phyloP scores from a whole-genome alignment of 2,888 invertebrate species.

The Macropis europaea region DNA sequence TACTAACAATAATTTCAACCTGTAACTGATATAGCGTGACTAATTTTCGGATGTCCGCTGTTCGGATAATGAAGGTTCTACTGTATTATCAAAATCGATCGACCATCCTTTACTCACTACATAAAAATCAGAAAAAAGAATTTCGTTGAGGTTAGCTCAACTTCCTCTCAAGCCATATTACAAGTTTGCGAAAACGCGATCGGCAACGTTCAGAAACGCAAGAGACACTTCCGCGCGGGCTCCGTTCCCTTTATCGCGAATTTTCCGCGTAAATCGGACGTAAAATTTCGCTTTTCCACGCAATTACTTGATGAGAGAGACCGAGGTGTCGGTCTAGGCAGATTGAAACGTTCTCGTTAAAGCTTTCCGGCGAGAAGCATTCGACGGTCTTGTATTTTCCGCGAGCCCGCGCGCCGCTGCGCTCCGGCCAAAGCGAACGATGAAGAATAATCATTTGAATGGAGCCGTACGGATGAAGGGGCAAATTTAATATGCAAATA shows the following conservation, averaged over 20 bases:
- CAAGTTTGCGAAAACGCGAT: not conserved
- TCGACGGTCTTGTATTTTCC: constrained; percentile 5
- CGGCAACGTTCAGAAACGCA: not conserved
- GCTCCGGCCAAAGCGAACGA: constrained; percentile 41
- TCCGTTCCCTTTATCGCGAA: constrained; percentile 14
- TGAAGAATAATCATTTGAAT: constrained; percentile 68
- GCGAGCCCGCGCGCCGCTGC: not conserved
- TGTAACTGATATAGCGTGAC: too few relatives aligned
- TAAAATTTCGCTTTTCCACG: constrained; percentile 55
- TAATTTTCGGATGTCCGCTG: too few relatives aligned
- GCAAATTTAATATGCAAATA: constrained; percentile 73
- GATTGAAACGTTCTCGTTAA: constrained; percentile 37
- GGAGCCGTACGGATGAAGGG: constrained; percentile 56
- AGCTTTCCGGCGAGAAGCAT: constrained; percentile 23
- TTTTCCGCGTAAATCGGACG: constrained; percentile 52
- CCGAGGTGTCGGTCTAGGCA: constrained; percentile 19
- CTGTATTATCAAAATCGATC: too few relatives aligned
- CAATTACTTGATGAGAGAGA: constrained; percentile 47
- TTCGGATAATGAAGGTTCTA: too few relatives aligned
- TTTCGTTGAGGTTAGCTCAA: too few relatives aligned
- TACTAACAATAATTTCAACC: too few relatives aligned
- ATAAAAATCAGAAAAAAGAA: too few relatives aligned
- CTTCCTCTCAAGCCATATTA: too few relatives aligned
- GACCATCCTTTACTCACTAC: too few relatives aligned
- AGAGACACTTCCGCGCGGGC: not conserved